phyloP scores from a whole-genome alignment of 1,140 invertebrate species.

The Scylla paramamosain region DNA sequence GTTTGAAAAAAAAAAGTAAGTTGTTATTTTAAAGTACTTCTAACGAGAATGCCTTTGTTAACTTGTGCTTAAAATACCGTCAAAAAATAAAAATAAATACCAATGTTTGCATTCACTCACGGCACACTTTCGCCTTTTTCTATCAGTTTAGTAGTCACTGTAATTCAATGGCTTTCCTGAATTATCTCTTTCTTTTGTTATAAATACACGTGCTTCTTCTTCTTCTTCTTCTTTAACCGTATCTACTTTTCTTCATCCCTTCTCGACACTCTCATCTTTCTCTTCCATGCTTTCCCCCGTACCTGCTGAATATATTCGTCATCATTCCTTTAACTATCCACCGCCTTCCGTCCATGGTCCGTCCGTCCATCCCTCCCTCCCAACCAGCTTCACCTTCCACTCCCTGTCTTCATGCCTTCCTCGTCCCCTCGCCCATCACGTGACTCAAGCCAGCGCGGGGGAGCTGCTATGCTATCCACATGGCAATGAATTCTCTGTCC shows the following conservation, averaged over 20 bases:
- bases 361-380: neutral
- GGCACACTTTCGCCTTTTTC: neutral
- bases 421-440: neutral
- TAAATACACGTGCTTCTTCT: neutral
- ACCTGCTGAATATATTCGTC: neutral
- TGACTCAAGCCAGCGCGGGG: neutral
- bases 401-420: neutral
- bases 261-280: neutral
- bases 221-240: neutral
- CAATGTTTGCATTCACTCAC: no score
- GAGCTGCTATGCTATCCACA: neutral
- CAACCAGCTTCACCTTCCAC: neutral
- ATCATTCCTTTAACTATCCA: neutral
- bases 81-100: no score
- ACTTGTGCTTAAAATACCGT: no score
- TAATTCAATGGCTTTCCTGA: neutral
- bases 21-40: no score
- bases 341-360: neutral
- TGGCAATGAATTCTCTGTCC: constrained; percentile 49
- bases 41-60: no score
- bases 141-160: neutral
- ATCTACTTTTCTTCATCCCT: neutral
- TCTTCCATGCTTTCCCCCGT: neutral
- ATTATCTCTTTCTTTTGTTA: neutral
- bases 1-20: no score